Base-by-base conservation (phyloP, 1,140 invertebrate species). In the Bombus vancouverensis region DNA sequence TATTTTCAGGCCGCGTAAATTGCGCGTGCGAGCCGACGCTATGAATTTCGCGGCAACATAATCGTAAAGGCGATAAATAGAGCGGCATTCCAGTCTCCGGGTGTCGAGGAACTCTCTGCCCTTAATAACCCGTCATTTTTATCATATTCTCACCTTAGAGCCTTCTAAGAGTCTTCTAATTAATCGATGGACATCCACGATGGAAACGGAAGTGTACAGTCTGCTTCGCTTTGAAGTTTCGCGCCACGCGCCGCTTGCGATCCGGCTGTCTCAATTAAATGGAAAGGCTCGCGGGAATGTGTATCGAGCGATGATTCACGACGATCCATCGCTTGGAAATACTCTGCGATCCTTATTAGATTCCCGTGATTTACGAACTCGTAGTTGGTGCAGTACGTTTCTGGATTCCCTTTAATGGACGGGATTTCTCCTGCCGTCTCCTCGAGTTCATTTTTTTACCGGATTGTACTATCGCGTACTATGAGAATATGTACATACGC, bases 21-120 rank as follows among this genome's bases (percentile, higher is more conserved):
- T 72, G 83, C 68, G 13, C 77, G 83, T 88, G 76, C 85, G 68
- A 85, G 72, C 18, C 74, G 70, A n/a, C 53, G 74, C 80, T 86
- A 86, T 86, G 88, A 89, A 89, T 89, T 88, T 89, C 57, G 25
- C 75, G 82, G 86, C 57, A 72, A 66, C 53, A 85, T 82, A 90
- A 90, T 89, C 88, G 86, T 84, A 89, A 88, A 85, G 59, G 34
- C 81, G 89, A 87, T 90, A 89, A 90, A 90, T 90, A 87, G 88
- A 90, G 74, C 88, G 82, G 71, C 86, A 90, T 87, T 89, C 89
- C 89, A 85, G 34, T 10, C 18, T 12, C 2, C 53, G 53, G 44
- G 87, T 28, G 62, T 78, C 78, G 70, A 18, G 42, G 44, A 62
- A 13, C 37, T 18, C 34, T 9, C 81, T 47, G 2, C 25, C 47